Evolutionary conservation across 2,888 invertebrate species (phyloP), one percentile per base, ranked within the genome.

Genomic region (Toxonevra muliebris): DNA sequence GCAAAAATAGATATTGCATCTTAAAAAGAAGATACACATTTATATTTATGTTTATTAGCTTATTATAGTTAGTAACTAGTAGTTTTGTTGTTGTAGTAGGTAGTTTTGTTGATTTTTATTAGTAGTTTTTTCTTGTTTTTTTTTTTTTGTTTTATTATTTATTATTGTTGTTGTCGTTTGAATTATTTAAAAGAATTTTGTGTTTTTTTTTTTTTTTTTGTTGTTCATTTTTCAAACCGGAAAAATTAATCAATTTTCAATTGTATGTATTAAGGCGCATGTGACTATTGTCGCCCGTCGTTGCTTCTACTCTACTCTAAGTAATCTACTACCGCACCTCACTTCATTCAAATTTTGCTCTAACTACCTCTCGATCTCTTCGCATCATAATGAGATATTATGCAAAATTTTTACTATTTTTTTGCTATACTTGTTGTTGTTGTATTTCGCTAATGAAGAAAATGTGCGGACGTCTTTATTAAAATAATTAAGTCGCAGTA

Each of bases 231-330:
- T 48, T 12, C 17, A 17, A 43, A 80, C 82, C 82, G 82, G 82
- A 82, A 81, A 82, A 80, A 77, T 80, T 81, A 81, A 81, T 82
- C 79, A 82, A 79, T 82, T 78, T 79, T 79, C 68, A 68, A 68
- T 68, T 68, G 65, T 30, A 30, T 65, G 59, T 52, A 65, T 68
- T 65, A 68, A 68, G 61, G 65, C 68, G 55, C 60, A 41, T 58
- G 58, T 58, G 40, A 30, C 41, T 30, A 41, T 41, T 17, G 58
- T 41, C n/a, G n/a, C n/a, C n/a, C 30, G 15, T 5, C 43, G 41
- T 12, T 43, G 42, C 40, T 1, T n/a, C 19, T 57, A 20, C 20
- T n/a, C n/a, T 20, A 17, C 20, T 17, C 12, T 30, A 30, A 2
- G 3, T 30, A 30, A 2, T 2, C 30, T 30, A 30, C 7, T 13